Base-by-base conservation (phyloP, 2,797 vertebrate genomes). In the Thunnus albacares region DNA sequence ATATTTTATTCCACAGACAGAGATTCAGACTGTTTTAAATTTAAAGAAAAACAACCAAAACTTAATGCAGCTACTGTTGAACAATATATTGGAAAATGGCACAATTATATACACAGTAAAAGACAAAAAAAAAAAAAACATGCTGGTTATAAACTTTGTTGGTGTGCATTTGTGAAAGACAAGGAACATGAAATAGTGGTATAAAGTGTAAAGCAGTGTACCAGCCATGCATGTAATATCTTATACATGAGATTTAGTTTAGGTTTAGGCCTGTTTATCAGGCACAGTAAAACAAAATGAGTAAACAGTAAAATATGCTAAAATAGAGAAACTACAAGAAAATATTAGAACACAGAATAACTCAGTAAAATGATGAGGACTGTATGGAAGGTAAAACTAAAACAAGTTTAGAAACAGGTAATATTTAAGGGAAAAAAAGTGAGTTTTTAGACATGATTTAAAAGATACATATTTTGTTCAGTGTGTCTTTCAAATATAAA, bases 401-500 rank as follows among this genome's bases (percentile, higher is more conserved):
- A 33, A 33, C 6, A 33, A 15, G 13, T 3, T 62, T 28, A 22
- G 28, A 73, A 55, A 55, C 22, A 47, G 5, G 18, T 58, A 1
- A 14, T 33, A 60, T 47, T 41, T 4, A 6, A 38, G 11, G 20
- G 56, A 45, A 6, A 6, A 3, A 41, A 30, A 11, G 22, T 24
- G 41, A 59, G 3, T 49, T 55, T 64, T 55, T 11, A 24, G 10
- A 64, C 49, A 35, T 22, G 0, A 30, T 22, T 59, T 35, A 17
- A 58, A 57, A 49, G 13, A 64, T 64, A 38, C 12, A 22, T 70
- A 20, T 70, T 65, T 75, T 51, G 12, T 45, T 26, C 24, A 9
- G 5, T 57, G 17, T 65, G 22, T 52, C 73, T 67, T 70, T 58
- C 33, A 58, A 20, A 52, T 20, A 22, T 57, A 28, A 75, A 9